phyloP scores from a whole-genome alignment of 2,113 vertebrate genomes.

The Procapra przewalskii region DNA sequence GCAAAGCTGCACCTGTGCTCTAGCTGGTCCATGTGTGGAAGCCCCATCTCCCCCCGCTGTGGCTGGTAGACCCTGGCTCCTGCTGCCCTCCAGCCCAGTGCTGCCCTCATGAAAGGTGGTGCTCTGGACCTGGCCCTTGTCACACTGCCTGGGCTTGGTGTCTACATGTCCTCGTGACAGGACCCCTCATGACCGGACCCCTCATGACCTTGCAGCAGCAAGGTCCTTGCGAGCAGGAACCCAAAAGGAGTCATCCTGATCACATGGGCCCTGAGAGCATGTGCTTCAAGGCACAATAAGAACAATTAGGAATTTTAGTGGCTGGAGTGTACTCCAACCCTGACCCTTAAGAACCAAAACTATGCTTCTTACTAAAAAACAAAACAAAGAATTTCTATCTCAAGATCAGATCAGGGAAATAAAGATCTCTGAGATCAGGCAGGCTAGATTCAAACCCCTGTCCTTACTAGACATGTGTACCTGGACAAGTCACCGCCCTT shows the following conservation, averaged over 20 bases:
- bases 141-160: background rate
- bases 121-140: background rate
- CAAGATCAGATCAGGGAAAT: background rate
- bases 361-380: background rate
- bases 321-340: background rate
- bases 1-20: too few relatives aligned
- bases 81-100: background rate
- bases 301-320: background rate
- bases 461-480: background rate
- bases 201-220: background rate
- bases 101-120: background rate
- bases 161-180: rapidly evolving
- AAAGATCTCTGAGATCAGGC: background rate
- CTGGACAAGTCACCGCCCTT: background rate
- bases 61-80: background rate
- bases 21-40: background rate
- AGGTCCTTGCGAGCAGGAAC: background rate
- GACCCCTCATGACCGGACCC: too few relatives aligned
- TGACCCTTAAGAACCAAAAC: background rate
- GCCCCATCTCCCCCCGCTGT: background rate
- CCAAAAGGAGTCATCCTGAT: background rate
- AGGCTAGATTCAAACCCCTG: background rate
- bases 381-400: background rate
- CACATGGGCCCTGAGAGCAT: background rate
- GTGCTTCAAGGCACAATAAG: background rate